Evolutionary conservation across 2,113 vertebrate genomes (phyloP), one percentile per base, ranked within the genome.

Genomic region (Mastomys natalensis): DNA sequence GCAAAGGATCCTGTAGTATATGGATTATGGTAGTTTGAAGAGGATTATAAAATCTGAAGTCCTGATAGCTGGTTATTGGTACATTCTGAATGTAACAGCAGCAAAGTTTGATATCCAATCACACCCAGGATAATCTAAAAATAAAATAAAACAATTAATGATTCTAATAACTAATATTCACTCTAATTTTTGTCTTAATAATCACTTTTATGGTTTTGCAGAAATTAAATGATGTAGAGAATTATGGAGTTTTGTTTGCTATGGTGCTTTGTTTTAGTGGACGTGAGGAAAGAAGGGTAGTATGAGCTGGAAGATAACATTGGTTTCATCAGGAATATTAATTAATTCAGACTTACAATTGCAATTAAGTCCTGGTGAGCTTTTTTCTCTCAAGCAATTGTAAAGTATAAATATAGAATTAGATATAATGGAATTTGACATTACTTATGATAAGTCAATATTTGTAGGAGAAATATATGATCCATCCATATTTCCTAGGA

Each of bases 1-100:
- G 0, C 24, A 5, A 48, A 55, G 16, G 21, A 1, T 70, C 10
- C 16, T 74, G 0, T 45, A 53, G 3, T 10, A 77, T 12, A 70
- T 58, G 51, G 13, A 85, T 84, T 40, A 66, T 24, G 10, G n/a
- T 29, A 22, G 40, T 26, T 82, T 55, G 48, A 87, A 64, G 0
- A 72, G 1, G 31, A 84, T 7, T 37, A 29, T 93, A 43, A 82
- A 96, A 37, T 24, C n/a, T 29, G 10, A 51, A 26, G 13, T 7
- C 11, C 2, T 76, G 40, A 68, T 1, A 51, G n/a, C 12, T 48
- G 58, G 31, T 8, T 53, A 68, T 74, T 68, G 64, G 29, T 40
- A 34, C 0, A 53, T 73, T 92, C 77, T 74, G 21, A 88, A 62
- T 84, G 26, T 78, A 3, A 13, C 51, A 5, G 34, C 15, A 68